Percentiles rank a stretch among this genome's conserved stretches.
Conservation (phyloP, 2,797 vertebrate genomes). For the Cirrhinus molitorella region DNA sequence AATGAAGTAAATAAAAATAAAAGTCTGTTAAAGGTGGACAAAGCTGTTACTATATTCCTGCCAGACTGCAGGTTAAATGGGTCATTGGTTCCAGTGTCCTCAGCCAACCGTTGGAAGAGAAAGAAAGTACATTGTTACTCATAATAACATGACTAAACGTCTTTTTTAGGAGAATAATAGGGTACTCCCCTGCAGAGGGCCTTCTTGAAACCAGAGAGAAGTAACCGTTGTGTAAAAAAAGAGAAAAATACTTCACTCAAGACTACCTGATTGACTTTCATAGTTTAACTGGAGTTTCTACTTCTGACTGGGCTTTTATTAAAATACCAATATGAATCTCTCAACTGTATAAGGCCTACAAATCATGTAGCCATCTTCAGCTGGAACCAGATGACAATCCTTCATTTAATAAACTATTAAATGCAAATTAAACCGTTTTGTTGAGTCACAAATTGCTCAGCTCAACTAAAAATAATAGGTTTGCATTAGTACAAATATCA, state of each 20-base stretch:
- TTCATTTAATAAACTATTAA: slow-evolving; percentile 2
- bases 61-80: slow-evolving; percentile 15
- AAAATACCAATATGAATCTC: not conserved
- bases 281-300: not conserved
- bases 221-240: slow-evolving; percentile 29
- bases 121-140: slow-evolving; percentile 39
- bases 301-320: not conserved
- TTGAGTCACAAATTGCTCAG: not conserved
- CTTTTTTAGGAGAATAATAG: slow-evolving; percentile 28
- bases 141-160: slow-evolving; percentile 36
- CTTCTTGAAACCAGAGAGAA: slow-evolving; percentile 36
- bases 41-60: not conserved
- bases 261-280: slow-evolving; percentile 19
- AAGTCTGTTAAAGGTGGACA: slow-evolving; percentile 1
- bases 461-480: not conserved
- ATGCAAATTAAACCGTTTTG: not conserved
- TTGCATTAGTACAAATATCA: not conserved
- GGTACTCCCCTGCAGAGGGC: not conserved
- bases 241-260: slow-evolving; percentile 21
- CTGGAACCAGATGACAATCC: not conserved
- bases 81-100: not conserved
- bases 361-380: not conserved
- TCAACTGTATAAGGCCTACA: not conserved
- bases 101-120: slow-evolving; percentile 29
- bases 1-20: not conserved